Evolutionary conservation across 2,797 vertebrate genomes (phyloP), one percentile per base, ranked within the genome.

Genomic region (Periophthalmus magnuspinnatus): DNA sequence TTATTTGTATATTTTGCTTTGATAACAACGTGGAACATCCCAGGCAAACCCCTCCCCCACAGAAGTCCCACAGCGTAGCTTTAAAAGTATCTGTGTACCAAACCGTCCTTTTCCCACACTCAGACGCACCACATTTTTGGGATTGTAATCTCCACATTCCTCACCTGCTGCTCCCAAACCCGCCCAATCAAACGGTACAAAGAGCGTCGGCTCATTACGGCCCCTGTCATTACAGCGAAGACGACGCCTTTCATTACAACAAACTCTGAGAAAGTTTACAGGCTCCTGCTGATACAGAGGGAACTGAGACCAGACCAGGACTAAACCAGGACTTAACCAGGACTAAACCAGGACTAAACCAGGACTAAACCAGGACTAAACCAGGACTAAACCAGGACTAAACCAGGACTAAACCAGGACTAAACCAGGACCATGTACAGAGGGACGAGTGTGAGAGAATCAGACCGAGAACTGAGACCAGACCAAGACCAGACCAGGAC

Each of bases 131-230:
- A 68, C 85, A 84, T 85, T 87, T 88, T 78, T 85, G 71, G 65
- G 76, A 80, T 77, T 65, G 81, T 75, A 65, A 79, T 82, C 72
- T 50, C 69, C 54, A 19, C 88, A 90, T 89, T 89, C 86, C 82
- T 88, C 2, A 47, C 79, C 82, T 59, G 78, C 81, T 83, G 72
- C 72, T 78, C 57, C 66, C 38, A 50, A 86, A 86, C 87, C 84
- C 83, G 75, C 73, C 77, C 81, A 84, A 86, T 84, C 82, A 86
- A 87, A 88, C 76, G 77, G 82, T 75, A 86, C 85, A 88, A 86
- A 90, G 83, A 79, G 82, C 83, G 88, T 90, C 70, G 78, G 78
- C 80, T 90, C 89, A 90, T 90, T 91, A 89, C 84, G 80, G 52
- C 21, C 79, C 82, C 86, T 84, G 61, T 88, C 83, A 90, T 90